phyloP scores from a whole-genome alignment of 2,888 invertebrate genomes.

The Neoscelio sp. region DNA sequence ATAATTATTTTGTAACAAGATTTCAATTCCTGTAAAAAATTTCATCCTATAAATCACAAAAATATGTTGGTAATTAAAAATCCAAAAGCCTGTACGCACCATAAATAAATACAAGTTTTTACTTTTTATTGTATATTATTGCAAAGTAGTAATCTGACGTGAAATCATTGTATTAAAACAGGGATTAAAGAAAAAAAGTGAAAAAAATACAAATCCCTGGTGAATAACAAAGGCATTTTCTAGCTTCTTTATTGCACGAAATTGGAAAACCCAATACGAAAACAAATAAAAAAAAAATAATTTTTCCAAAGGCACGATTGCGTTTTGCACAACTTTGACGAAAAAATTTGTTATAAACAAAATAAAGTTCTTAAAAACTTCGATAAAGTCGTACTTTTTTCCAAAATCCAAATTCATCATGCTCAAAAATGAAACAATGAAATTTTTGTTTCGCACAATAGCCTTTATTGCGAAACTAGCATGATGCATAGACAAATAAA shows the following conservation, averaged over 20 bases:
- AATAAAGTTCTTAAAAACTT: too few species aligned
- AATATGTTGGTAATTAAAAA: conserved; percentile 32
- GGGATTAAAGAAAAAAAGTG: too few species aligned
- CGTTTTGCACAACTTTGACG: not conserved
- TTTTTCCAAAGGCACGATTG: not conserved
- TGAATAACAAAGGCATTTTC: too few species aligned
- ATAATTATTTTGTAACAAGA: not conserved
- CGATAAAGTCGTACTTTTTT: too few species aligned
- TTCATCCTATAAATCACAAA: not conserved
- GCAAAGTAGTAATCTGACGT: conserved; percentile 24
- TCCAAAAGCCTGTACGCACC: conserved; percentile 1
- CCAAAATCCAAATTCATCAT: too few species aligned
- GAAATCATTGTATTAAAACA: too few species aligned
- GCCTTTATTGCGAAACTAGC: conserved; percentile 41
- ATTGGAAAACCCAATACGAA: conserved; percentile 17
- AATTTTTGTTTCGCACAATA: conserved; percentile 18
- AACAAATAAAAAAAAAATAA: not conserved
- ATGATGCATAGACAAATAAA: conserved; percentile 23
- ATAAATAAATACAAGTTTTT: conserved; percentile 6
- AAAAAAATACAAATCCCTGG: too few species aligned
- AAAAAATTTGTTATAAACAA: too few species aligned
- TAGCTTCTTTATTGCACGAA: conserved; percentile 40
- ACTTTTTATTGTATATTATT: conserved; percentile 25
- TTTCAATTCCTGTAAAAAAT: conserved; percentile 4
- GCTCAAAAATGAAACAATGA: too few species aligned